Evolutionary conservation across 2,113 vertebrate genomes (phyloP), one percentile per base, ranked within the genome.

Genomic region (Myanophis thanlyinensis): DNA sequence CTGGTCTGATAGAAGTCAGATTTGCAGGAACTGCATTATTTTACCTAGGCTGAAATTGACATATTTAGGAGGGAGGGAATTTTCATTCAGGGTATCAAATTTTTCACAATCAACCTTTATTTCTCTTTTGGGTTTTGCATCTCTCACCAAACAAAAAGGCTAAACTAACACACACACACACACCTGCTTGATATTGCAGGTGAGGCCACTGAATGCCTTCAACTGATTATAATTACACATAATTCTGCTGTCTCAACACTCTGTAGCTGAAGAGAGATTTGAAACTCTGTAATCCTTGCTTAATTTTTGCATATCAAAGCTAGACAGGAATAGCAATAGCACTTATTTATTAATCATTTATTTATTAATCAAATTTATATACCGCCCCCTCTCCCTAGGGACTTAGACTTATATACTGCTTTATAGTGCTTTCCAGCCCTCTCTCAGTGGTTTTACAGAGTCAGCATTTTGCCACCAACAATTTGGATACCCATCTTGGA

Each of bases 21-120:
- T 91, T 56, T 93, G 73, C 94, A 91, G 10, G 12, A 40, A 91
- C 47, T 53, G 46, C 92, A 52, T 30, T 90, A 44, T 56, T 93
- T 93, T 85, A 92, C 86, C n/a, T 91, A 93, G 93, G 91, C 30
- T 92, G 10, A 5, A 91, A 5, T 25, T 93, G 86, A 91, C 89
- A 67, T 94, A 20, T 47, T 93, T 94, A 46, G 93, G 94, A 93
- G 91, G 13, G 88, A 94, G 40, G 87, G 62, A n/a, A 52, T 30
- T 87, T 95, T 93, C 52, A 53, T 25, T 73, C 0, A 0, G 54
- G 73, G 85, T 3, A 85, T 1, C 62, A 18, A 49, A 35, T 88
- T 13, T 89, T 73, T 91, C 93, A 73, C 48, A 11, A 94, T 35
- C 91, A 47, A 85, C 11, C 4, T 92, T 89, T 25, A n/a, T 88